Conservation (phyloP, 2,113 vertebrate species). For the Xyrauchen texanus region DNA sequence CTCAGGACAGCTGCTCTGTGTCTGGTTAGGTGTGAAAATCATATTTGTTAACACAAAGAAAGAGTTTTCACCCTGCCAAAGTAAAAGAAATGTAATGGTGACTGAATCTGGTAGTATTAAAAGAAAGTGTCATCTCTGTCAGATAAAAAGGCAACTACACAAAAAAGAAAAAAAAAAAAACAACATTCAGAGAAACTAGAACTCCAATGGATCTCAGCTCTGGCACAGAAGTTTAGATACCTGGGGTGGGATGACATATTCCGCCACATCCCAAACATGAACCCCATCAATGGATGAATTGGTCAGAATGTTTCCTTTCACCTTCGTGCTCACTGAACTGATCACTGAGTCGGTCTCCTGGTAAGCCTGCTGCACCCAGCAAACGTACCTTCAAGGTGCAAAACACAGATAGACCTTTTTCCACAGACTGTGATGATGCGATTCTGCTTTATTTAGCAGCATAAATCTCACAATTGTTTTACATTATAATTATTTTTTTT, state of each 20-base stretch:
- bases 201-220: no score
- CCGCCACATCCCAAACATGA: conserved; percentile 85
- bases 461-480: not conserved
- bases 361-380: conserved; percentile 87
- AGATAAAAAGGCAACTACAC: no score
- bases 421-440: no score
- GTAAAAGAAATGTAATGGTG: not conserved
- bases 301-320: conserved; percentile 79
- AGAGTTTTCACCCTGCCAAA: conserved; percentile 74
- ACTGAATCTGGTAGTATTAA: no score
- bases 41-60: conserved; percentile 85
- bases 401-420: not conserved
- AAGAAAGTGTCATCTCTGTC: no score
- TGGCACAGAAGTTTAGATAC: conserved; percentile 60
- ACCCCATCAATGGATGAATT: conserved; percentile 72
- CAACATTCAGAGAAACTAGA: no score
- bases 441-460: not conserved
- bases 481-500: no score
- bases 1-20: conserved; percentile 78
- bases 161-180: no score
- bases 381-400: conserved; percentile 81
- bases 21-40: conserved; percentile 80
- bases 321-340: conserved; percentile 83
- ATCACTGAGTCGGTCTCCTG: conserved; percentile 83
- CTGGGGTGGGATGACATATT: conserved; percentile 88